Percentiles rank a stretch among this genome's conserved stretches.
phyloP scores from a whole-genome alignment of 2,113 vertebrate species.

The Meles meles region DNA sequence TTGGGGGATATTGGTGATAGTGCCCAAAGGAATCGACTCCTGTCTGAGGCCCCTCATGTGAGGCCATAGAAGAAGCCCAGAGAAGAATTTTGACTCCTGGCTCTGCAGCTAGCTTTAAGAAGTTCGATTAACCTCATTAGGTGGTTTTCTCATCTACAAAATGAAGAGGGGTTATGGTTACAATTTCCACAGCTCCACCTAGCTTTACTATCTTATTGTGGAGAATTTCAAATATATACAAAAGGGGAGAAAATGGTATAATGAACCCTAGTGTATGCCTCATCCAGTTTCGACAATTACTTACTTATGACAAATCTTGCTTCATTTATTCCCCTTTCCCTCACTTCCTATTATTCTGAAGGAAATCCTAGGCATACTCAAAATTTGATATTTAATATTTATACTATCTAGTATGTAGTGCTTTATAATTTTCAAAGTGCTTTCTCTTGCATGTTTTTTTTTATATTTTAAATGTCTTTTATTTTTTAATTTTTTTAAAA shows the following conservation, averaged over 20 bases:
- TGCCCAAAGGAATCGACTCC: not conserved
- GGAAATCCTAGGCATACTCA: not conserved
- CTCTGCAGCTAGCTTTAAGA: not conserved
- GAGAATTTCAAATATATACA: not conserved
- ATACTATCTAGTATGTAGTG: not conserved
- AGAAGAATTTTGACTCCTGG: not conserved
- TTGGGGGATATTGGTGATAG: not conserved
- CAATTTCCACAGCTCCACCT: not conserved
- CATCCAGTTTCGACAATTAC: not conserved
- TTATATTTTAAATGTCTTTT: too few relatives aligned
- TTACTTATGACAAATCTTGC: not conserved
- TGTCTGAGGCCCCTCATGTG: not conserved
- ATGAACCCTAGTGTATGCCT: not conserved
- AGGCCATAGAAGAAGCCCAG: not conserved
- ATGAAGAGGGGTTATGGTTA: not conserved
- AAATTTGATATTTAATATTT: not conserved
- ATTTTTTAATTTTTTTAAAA: too few relatives aligned
- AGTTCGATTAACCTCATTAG: conserved; percentile 23
- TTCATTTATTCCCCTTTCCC: not conserved
- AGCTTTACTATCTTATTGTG: not conserved
- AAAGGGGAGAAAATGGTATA: not conserved
- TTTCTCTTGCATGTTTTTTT: not conserved
- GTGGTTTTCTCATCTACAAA: not conserved
- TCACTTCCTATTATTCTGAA: not conserved
- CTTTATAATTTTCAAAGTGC: not conserved